These are phyloP conservation scores for Punctoribates punctum DNA, from an alignment of 2,888 invertebrate genomes.

Conservation along the genomic window DNA sequence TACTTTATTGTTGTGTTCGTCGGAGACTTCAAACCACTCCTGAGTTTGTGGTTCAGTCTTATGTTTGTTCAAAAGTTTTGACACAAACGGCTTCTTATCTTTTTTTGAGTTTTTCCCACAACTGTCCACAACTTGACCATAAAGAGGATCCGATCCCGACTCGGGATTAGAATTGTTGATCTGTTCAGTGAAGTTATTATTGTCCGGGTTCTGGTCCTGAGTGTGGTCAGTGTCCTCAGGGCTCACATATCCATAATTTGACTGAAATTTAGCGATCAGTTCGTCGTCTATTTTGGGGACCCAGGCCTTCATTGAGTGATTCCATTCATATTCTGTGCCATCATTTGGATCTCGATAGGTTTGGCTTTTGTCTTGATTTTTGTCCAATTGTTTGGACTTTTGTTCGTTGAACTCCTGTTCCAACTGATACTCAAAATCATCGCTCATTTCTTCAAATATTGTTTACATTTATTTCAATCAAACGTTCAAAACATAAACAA, in stretches of 20 bases:
- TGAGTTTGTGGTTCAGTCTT: slow-evolving; percentile 56
- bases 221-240: not conserved
- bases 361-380: too few species aligned
- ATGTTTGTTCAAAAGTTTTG: slow-evolving; percentile 39
- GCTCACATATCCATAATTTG: slow-evolving; percentile 64
- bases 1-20: slow-evolving; percentile 85
- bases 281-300: slow-evolving; percentile 95
- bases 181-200: not conserved
- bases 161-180: not conserved
- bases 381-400: slow-evolving; percentile 47
- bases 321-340: slow-evolving; percentile 88
- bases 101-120: not conserved
- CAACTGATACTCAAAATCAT: slow-evolving; percentile 50
- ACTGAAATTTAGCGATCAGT: slow-evolving; percentile 91
- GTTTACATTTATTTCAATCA: not conserved
- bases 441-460: slow-evolving; percentile 39
- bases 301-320: slow-evolving; percentile 85
- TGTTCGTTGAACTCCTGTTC: slow-evolving; percentile 49
- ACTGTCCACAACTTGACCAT: too few species aligned
- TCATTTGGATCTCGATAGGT: slow-evolving; percentile 61
- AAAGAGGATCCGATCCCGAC: not conserved
- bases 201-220: not conserved
- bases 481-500: not conserved
- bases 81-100: not conserved
- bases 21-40: slow-evolving; percentile 89